Percentiles rank a stretch among this genome's conserved stretches.
phyloP scores from a whole-genome alignment of 2,797 vertebrate genomes.

The Pangasius macronema region DNA sequence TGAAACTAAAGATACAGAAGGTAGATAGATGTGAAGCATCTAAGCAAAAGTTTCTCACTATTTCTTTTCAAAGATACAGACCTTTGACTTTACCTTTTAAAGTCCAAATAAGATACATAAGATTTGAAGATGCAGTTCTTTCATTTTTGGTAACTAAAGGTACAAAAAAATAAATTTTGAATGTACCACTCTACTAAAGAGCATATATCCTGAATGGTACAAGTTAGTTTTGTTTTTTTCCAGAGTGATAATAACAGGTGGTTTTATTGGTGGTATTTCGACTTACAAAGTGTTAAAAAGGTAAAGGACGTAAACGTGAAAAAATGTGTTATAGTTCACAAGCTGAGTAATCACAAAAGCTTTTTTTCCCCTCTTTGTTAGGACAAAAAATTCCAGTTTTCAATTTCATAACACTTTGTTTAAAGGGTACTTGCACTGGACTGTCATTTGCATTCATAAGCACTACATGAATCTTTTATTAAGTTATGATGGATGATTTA shows the following conservation, averaged over 20 bases:
- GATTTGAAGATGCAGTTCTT: background rate
- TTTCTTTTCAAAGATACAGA: background rate
- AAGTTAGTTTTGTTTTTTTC: background rate
- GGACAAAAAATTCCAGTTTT: background rate
- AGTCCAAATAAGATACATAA: background rate
- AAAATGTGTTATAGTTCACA: background rate
- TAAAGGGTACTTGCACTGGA: background rate
- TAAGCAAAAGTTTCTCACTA: background rate
- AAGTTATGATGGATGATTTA: background rate
- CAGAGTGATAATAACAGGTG: too few species aligned
- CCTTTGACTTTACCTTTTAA: background rate
- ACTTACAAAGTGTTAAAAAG: too few species aligned
- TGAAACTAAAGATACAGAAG: too few species aligned
- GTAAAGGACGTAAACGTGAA: too few species aligned
- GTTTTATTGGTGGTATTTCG: too few species aligned
- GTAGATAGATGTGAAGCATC: background rate
- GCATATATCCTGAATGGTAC: background rate
- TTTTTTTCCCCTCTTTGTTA: background rate
- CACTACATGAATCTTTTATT: background rate
- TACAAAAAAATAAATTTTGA: background rate
- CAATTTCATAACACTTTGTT: background rate
- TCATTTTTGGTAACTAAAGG: background rate
- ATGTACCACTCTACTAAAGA: background rate
- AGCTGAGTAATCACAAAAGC: constrained; percentile 30
- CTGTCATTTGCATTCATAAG: background rate